Evolutionary conservation across 2,113 vertebrate genomes (phyloP).

Genomic region (Nesogale talazaci): DNA sequence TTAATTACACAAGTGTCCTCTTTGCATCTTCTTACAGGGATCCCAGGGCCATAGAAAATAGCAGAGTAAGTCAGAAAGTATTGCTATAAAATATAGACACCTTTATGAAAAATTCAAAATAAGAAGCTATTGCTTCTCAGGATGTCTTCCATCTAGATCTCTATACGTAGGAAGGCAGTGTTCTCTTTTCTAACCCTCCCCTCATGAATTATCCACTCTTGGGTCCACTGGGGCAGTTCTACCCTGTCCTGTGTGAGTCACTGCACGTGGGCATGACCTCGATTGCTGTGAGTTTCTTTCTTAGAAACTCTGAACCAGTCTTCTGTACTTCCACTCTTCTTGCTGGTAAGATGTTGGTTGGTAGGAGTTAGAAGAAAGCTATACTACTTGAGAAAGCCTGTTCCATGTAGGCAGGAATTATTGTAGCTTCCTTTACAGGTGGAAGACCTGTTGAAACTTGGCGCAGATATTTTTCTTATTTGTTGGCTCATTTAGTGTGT

Average conservation of each 20-base stretch:
- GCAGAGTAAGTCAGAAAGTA: too few species aligned
- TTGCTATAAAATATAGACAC: too few species aligned
- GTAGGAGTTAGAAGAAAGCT: background rate
- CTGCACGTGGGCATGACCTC: too few species aligned
- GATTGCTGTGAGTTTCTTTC: background rate
- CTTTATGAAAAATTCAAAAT: too few species aligned
- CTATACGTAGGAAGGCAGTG: too few species aligned
- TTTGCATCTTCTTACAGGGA: background rate
- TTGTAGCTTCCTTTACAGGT: constrained; percentile 2
- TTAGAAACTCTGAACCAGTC: background rate
- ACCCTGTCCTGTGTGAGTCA: too few species aligned
- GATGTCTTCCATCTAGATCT: too few species aligned
- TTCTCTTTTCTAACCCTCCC: too few species aligned
- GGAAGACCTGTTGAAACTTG: background rate
- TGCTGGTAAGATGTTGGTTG: background rate
- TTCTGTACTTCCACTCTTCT: constrained; percentile 1
- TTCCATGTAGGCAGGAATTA: constrained; percentile 9
- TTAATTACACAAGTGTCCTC: background rate
- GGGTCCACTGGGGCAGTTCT: too few species aligned
- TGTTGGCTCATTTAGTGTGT: background rate
- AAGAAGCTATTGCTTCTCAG: too few species aligned
- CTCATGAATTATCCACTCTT: too few species aligned
- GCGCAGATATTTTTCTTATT: constrained; percentile 1
- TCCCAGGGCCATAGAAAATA: background rate
- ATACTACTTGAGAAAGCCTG: constrained; percentile 21